Base-by-base conservation (phyloP, 2,888 invertebrate genomes). In the Drosophila mimetica region DNA sequence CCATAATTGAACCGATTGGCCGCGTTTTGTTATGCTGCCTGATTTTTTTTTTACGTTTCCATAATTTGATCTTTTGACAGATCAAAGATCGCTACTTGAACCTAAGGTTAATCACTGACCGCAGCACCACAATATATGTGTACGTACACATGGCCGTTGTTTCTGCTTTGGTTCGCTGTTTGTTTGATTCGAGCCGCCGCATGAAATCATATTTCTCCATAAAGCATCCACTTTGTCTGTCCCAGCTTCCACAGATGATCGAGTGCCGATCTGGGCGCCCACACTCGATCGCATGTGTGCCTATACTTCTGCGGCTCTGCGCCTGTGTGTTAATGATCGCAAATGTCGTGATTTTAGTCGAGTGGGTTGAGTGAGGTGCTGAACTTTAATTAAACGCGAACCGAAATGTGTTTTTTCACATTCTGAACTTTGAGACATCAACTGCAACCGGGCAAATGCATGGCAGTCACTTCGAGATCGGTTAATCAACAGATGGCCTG, bases 361-460 rank as follows among this genome's bases (percentile, higher is more conserved):
- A 74, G 86, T 81, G 87, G 81, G 85, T 60, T 84, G 85, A 65
- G 66, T 53, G 71, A 63, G 81, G 81, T 80, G 80, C 74, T 87
- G 82, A 82, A 82, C 88, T 87, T 87, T 82, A 82, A 82, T 82
- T 82, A 87, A 87, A 87, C 69, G 71, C 76, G 30, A 52, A 61
- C 72, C 71, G 52, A 70, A 71, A 76, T 74, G 66, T 75, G 51
- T 65, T 58, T 57, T 58, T 69, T 51, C 66, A 53, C 67, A 65
- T 65, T 66, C 72, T 70, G 70, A 70, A 70, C 70, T 70, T 70
- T 70, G 70, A 71, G 60, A 60, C 61, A 54, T 71, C 37, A 66
- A 65, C 42, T 51, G 64, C 65, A 65, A 14, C 66, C 4, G 50
- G 48, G 66, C 41, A 51, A 51, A 37, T 44, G 42, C 48, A 63